Evolutionary conservation across 2,888 invertebrate genomes (phyloP), one percentile per base, ranked within the genome.

Genomic region (Nemotelus pantherinus): DNA sequence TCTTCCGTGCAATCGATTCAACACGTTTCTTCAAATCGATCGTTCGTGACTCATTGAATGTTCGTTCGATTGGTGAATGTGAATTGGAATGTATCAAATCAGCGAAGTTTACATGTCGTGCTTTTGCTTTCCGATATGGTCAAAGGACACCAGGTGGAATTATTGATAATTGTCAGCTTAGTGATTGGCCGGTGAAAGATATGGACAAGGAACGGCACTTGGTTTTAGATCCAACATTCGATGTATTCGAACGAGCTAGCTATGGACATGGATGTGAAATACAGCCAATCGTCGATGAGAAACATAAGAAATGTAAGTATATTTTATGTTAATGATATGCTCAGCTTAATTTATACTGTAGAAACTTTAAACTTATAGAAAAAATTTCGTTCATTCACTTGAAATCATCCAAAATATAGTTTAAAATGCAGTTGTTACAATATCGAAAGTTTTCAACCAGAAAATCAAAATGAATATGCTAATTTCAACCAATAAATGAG

Each of bases 261-360:
- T 95, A 92, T 82, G 95, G 94, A 0, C 90, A 94, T 75, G 95
- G 95, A 0, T 95, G 95, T 82, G 94, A 95, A 84, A 91, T 93
- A 0, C 92, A 92, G 77, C 89, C 90, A 60, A 86, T 87, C 25
- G 84, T 86, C 6, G 87, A 87, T 82, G 86, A 86, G 53, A 87
- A 88, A 78, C 86, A 87, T 81, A 87, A 87, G 77, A 87, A 88
- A 82, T 83, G 88, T 88, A 81, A 82, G 84, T 82, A 71, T 57
- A 10, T 58, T 58, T 58, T n/a, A 58, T 58, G 7, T 6, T 53
- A n/a, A n/a, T 60, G 25, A 25, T 25, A 25, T 0, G 25, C 0
- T 25, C 25, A 25, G 25, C 25, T 25, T 55, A 55, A 53, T 47
- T 72, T 63, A 63, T 76, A 25, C 50, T 25, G 4, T 47, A 44